Percentiles rank a stretch among this genome's conserved stretches.
phyloP scores from a whole-genome alignment of 1,140 invertebrate species.

The Probaryconus sp. region DNA sequence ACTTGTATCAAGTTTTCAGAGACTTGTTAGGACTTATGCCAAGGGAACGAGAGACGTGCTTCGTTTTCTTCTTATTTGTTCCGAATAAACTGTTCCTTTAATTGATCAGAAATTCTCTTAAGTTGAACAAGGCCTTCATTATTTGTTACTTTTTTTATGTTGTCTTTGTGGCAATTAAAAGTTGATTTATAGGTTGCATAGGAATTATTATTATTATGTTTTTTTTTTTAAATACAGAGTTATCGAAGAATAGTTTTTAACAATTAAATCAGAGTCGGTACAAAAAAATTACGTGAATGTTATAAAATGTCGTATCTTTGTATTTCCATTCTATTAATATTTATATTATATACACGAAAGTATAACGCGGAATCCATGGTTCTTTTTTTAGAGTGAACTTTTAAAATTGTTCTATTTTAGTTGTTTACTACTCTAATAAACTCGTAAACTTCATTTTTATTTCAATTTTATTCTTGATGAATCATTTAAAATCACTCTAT shows the following conservation, averaged over 20 bases:
- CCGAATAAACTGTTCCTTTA: neutral
- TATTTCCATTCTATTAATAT: neutral
- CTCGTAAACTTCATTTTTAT: too few species aligned
- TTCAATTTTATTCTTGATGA: too few species aligned
- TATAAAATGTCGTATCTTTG: neutral
- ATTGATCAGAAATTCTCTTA: slow-evolving; percentile 17
- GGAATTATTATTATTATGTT: too few species aligned
- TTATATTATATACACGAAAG: neutral
- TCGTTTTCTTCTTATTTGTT: slow-evolving; percentile 13
- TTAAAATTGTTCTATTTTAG: slow-evolving; percentile 15
- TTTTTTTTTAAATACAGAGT: too few species aligned
- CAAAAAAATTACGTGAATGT: too few species aligned
- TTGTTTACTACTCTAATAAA: neutral
- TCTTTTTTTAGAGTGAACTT: slow-evolving; percentile 11
- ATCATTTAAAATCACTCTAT: too few species aligned
- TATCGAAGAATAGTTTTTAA: too few species aligned
- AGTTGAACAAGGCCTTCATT: too few species aligned
- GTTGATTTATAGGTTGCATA: too few species aligned
- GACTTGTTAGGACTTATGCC: slow-evolving; percentile 17
- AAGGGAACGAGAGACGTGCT: slow-evolving; percentile 12
- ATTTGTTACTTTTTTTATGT: too few species aligned
- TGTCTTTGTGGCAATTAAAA: neutral
- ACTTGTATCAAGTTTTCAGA: slow-evolving; percentile 10
- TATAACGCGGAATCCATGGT: slow-evolving; percentile 1
- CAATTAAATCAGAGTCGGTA: too few species aligned